Evolutionary conservation across 2,888 invertebrate genomes (phyloP).

Genomic region (Drosophila greeni): DNA sequence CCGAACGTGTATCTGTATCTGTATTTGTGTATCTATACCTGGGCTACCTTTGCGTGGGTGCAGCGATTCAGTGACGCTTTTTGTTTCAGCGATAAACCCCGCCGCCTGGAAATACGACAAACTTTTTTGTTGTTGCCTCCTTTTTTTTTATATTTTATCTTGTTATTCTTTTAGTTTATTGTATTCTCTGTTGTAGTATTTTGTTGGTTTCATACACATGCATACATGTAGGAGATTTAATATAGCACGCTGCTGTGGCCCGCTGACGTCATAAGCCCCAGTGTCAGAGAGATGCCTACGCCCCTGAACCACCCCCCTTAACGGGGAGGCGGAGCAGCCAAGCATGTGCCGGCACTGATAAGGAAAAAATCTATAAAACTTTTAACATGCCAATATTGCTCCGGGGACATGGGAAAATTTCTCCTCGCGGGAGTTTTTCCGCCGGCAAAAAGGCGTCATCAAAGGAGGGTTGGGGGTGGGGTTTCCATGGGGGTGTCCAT

Average conservation of each 20-base stretch:
- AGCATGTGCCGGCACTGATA: constrained; percentile 53
- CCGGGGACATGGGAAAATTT: constrained; percentile 17
- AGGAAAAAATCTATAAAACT: constrained; percentile 54
- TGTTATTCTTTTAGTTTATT: constrained; percentile 36
- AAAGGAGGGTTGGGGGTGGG: background rate
- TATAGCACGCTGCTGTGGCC: constrained; percentile 48
- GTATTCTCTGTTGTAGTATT: constrained; percentile 12
- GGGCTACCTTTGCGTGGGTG: constrained; percentile 38
- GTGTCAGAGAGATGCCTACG: constrained; percentile 30
- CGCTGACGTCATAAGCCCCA: constrained; percentile 61
- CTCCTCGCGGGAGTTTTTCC: constrained; percentile 28
- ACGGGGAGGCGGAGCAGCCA: constrained; percentile 11
- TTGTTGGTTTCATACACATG: constrained; percentile 18
- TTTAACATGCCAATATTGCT: constrained; percentile 45
- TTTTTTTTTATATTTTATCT: constrained; percentile 27
- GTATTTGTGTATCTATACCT: constrained; percentile 17
- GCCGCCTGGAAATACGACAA: constrained; percentile 46
- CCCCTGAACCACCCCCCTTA: constrained; percentile 4
- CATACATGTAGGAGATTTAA: constrained; percentile 55
- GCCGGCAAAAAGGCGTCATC: constrained; percentile 1
- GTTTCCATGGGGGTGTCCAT: background rate
- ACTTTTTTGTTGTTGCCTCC: constrained; percentile 31
- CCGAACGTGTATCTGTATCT: constrained; percentile 19
- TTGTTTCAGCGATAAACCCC: constrained; percentile 55
- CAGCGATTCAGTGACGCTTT: constrained; percentile 46